These are phyloP conservation scores for Pissodes strobi DNA, from an alignment of 1,140 invertebrate species.

Conservation along the genomic window DNA sequence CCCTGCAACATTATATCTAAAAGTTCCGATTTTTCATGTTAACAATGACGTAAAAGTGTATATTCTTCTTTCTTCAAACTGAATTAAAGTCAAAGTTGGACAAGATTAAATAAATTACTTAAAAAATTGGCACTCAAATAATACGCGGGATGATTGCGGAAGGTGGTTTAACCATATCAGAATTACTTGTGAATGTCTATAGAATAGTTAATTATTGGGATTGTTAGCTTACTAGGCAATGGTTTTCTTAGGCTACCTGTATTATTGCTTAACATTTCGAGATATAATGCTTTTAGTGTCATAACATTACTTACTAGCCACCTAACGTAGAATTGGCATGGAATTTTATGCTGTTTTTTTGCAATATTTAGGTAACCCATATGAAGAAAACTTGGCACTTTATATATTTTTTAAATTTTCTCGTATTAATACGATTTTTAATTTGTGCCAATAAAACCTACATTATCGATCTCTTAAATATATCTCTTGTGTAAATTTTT, in stretches of 20 bases:
- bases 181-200: conserved; percentile 33
- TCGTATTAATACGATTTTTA: background rate
- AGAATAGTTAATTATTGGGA: conserved; percentile 37
- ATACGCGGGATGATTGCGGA: background rate
- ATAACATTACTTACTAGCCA: conserved; percentile 33
- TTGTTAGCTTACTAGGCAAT: conserved; percentile 33
- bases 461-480: conserved; percentile 20
- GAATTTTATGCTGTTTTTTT: conserved; percentile 8
- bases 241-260: conserved; percentile 35
- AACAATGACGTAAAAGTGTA: background rate
- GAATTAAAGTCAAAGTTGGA: background rate
- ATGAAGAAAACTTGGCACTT: conserved; percentile 20
- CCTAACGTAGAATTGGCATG: conserved; percentile 25
- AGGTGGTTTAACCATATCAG: conserved; percentile 16
- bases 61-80: background rate
- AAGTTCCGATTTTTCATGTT: background rate
- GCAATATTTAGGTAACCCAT: conserved; percentile 18
- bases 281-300: conserved; percentile 38
- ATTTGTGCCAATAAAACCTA: too few relatives aligned
- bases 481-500: conserved; percentile 9
- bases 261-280: conserved; percentile 31
- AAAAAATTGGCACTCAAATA: background rate
- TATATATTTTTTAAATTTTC: conserved; percentile 16
- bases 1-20: conserved; percentile 7
- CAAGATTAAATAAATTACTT: too few relatives aligned